Conservation (phyloP, 2,113 vertebrate genomes). For the Heloderma charlesbogerti region DNA sequence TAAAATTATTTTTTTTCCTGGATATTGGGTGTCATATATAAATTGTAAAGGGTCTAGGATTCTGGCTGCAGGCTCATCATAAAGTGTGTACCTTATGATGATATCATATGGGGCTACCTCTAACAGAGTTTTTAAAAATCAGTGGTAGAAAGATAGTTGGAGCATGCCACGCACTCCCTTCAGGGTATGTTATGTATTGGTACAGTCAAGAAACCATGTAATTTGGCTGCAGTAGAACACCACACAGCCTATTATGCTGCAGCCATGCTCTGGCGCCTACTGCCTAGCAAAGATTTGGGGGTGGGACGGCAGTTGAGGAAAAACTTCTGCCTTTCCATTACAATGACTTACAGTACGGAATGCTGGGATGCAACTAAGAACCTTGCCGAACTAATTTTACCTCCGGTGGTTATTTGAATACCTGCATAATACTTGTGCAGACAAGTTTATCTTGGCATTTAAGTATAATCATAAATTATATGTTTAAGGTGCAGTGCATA, state of each 20-base stretch:
- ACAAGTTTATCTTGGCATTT: neutral
- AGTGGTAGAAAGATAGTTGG: too few species aligned
- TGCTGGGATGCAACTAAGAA: neutral
- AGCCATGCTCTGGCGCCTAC: neutral
- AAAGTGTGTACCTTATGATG: neutral
- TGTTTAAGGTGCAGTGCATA: neutral
- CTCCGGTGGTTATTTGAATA: neutral
- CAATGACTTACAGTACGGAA: neutral
- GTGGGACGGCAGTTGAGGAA: too few species aligned
- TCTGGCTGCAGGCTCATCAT: neutral
- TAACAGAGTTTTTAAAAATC: too few species aligned
- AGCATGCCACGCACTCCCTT: neutral
- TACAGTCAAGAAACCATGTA: neutral
- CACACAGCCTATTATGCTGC: too few species aligned
- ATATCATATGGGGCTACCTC: too few species aligned
- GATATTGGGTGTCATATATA: neutral
- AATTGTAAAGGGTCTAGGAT: neutral
- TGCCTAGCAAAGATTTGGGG: neutral
- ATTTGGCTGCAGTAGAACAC: neutral
- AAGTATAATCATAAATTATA: neutral
- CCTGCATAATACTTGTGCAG: neutral
- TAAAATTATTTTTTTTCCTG: neutral
- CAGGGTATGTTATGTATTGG: neutral
- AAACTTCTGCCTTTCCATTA: neutral
- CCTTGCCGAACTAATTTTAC: neutral